Percentiles rank a stretch among this genome's conserved stretches.
phyloP scores from a whole-genome alignment of 2,113 vertebrate genomes.

The Sakesphorus luctuosus region DNA sequence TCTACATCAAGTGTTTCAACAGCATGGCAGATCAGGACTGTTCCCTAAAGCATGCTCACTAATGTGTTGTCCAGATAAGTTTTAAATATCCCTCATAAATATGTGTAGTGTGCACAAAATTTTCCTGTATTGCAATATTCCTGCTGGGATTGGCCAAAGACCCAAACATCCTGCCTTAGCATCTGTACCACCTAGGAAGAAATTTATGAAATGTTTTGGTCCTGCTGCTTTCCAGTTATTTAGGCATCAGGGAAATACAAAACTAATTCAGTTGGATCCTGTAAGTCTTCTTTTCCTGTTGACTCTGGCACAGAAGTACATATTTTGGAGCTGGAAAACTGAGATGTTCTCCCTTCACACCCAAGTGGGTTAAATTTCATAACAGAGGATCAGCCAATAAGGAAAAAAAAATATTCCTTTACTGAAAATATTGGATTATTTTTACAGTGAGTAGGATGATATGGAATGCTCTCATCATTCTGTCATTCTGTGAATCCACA shows the following conservation, averaged over 20 bases:
- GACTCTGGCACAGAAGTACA: slow-evolving; percentile 41
- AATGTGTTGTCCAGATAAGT: background rate
- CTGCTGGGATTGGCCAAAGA: slow-evolving; percentile 8
- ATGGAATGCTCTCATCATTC: background rate
- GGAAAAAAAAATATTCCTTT: background rate
- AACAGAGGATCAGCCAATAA: background rate
- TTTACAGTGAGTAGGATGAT: background rate
- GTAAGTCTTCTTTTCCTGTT: slow-evolving; percentile 54
- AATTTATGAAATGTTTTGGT: slow-evolving; percentile 55
- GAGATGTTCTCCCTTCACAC: slow-evolving; percentile 7
- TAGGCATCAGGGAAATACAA: slow-evolving; percentile 56
- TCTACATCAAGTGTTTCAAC: background rate
- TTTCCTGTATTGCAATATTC: background rate
- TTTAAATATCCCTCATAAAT: background rate
- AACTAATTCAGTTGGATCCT: slow-evolving; percentile 37
- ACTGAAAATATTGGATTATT: slow-evolving; percentile 6
- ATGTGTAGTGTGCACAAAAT: background rate
- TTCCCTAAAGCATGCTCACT: background rate
- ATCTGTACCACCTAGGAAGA: slow-evolving; percentile 63
- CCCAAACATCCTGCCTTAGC: slow-evolving; percentile 14
- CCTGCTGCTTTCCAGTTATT: slow-evolving; percentile 50
- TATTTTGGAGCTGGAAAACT: slow-evolving; percentile 23
- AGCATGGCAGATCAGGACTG: background rate
- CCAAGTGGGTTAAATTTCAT: slow-evolving; percentile 31
- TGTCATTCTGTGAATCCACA: background rate